Percentiles rank a stretch among this genome's conserved stretches.
Conservation (phyloP, 2,113 vertebrate genomes). For the Tautogolabrus adspersus region DNA sequence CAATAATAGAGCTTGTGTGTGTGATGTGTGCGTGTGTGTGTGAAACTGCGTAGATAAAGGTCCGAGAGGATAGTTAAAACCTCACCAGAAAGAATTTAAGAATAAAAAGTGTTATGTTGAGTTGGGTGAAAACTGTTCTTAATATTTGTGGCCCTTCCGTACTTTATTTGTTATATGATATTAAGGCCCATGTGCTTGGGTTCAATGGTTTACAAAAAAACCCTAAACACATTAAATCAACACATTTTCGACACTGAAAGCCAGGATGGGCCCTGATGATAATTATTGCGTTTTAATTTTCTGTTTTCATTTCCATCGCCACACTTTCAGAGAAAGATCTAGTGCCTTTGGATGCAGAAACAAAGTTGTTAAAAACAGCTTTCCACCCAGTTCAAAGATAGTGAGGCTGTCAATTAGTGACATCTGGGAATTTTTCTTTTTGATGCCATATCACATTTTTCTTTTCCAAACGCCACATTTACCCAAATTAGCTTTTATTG, state of each 20-base stretch:
- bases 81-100: slow-evolving; percentile 54
- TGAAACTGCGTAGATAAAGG: slow-evolving; percentile 19
- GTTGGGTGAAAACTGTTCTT: slow-evolving; percentile 37
- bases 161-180: slow-evolving; percentile 13
- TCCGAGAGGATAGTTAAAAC: slow-evolving; percentile 19
- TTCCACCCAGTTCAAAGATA: slow-evolving; percentile 91
- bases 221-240: slow-evolving; percentile 10
- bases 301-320: slow-evolving; percentile 70
- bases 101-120: slow-evolving; percentile 23
- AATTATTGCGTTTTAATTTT: slow-evolving; percentile 63
- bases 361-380: slow-evolving; percentile 90
- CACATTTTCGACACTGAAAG: slow-evolving; percentile 20
- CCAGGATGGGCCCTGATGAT: slow-evolving; percentile 30
- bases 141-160: neutral
- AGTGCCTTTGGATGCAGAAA: slow-evolving; percentile 97
- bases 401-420: slow-evolving; percentile 83
- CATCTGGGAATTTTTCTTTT: slow-evolving; percentile 56
- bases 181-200: slow-evolving; percentile 37
- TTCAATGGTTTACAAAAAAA: slow-evolving; percentile 47
- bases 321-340: slow-evolving; percentile 89
- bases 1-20: slow-evolving; percentile 52
- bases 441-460: slow-evolving; percentile 58
- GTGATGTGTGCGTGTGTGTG: slow-evolving; percentile 23
- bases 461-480: slow-evolving; percentile 63
- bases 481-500: slow-evolving; percentile 62